These are phyloP conservation scores for Pitta sordida DNA, from an alignment of 2,113 vertebrate species.

Conservation along the genomic window DNA sequence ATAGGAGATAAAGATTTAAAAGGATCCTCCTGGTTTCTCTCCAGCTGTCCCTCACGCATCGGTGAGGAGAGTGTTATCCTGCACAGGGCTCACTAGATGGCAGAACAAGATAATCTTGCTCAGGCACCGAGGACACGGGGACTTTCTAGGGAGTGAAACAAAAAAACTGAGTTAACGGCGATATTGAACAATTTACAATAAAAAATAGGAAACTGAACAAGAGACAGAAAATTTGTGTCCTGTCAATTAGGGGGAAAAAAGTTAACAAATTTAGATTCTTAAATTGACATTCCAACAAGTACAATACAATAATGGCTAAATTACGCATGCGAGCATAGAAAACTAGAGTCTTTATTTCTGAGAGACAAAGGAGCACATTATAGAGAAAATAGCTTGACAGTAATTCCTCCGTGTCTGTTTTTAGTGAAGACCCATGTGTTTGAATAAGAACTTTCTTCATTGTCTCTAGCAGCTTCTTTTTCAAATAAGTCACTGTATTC, in stretches of 20 bases:
- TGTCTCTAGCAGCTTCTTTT: conserved; percentile 2
- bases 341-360: conserved; percentile 43
- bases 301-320: conserved; percentile 37
- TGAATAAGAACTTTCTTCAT: conserved; percentile 34
- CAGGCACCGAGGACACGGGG: not conserved
- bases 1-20: not conserved
- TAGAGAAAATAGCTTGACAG: conserved; percentile 42
- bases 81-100: conserved; percentile 47
- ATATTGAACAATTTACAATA: not conserved
- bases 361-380: conserved; percentile 44
- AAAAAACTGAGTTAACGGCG: not conserved
- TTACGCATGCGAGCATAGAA: not conserved
- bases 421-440: not conserved
- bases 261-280: not conserved
- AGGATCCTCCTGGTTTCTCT: not conserved
- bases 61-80: not conserved
- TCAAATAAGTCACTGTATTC: not conserved
- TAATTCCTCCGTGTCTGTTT: conserved; percentile 50
- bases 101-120: conserved; percentile 55
- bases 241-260: not conserved
- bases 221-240: not conserved
- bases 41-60: not conserved
- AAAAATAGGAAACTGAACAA: not conserved
- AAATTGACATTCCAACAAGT: conserved; percentile 2
- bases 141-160: not conserved